Percentiles rank a stretch among this genome's conserved stretches.
These are phyloP conservation scores for Pelosia muscerda DNA, from an alignment of 2,888 invertebrate species.

Conservation along the genomic window DNA sequence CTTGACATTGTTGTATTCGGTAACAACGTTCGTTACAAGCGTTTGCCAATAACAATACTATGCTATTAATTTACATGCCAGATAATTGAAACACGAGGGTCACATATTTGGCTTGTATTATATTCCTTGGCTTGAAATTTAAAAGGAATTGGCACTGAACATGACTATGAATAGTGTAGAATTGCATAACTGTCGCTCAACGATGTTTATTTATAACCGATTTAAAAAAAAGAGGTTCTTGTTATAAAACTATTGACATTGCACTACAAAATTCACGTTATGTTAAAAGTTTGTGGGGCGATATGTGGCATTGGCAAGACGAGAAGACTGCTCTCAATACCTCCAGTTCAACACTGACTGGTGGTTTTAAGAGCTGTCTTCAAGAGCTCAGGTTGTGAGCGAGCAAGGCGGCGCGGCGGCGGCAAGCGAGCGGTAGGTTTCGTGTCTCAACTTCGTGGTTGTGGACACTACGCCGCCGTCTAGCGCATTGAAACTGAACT, in stretches of 20 bases:
- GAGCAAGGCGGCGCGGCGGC: no score
- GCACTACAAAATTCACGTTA: not conserved
- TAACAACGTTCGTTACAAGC: not conserved
- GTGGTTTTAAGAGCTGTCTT: no score
- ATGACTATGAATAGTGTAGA: not conserved
- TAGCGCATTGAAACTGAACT: no score
- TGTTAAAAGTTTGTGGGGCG: no score
- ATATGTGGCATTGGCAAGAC: no score
- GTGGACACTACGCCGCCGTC: no score
- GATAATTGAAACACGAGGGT: not conserved
- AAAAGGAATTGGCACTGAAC: constrained; percentile 4
- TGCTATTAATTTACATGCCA: constrained; percentile 8
- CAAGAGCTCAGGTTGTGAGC: no score
- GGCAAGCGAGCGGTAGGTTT: no score
- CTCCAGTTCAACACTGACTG: no score
- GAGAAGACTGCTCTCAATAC: no score
- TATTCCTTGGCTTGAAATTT: constrained; percentile 1
- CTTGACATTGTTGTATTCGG: not conserved
- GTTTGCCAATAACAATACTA: constrained; percentile 16
- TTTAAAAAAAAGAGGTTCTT: no score
- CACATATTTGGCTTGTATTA: constrained; percentile 11
- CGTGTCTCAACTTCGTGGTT: no score
- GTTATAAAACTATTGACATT: not conserved
- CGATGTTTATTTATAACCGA: not conserved
- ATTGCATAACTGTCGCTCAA: not conserved